These are phyloP conservation scores for Amphiura filiformis DNA, from an alignment of 35 echinoderm and acorn worm genomes.

Conservation along the genomic window DNA sequence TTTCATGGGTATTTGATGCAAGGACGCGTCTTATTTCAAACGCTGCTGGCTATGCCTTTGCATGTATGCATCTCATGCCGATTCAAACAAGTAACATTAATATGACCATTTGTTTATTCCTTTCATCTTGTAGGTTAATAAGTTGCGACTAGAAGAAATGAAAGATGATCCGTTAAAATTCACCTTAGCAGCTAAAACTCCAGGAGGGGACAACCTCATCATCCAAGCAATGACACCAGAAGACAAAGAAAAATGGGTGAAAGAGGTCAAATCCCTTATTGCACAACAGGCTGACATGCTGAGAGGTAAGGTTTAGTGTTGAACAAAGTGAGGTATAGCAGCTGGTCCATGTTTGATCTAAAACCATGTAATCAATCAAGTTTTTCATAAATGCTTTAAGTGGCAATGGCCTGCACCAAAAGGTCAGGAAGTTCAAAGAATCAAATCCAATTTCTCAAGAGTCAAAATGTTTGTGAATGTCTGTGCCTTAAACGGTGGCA, in stretches of 20 bases:
- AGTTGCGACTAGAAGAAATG: conserved; percentile 69
- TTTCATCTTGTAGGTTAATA: conserved; percentile 69
- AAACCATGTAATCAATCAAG: no score
- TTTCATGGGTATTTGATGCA: no score
- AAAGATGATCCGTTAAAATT: conserved; percentile 85
- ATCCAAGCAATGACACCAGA: conserved; percentile 69
- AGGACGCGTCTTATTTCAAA: no score
- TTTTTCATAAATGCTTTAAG: not conserved
- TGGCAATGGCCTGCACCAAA: not conserved
- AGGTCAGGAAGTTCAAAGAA: not conserved
- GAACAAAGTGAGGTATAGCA: not conserved
- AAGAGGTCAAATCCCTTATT: conserved; percentile 56
- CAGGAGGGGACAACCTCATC: conserved; percentile 59
- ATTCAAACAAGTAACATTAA: no score
- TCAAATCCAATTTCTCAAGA: not conserved
- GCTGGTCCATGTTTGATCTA: not conserved
- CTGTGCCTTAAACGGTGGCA: no score
- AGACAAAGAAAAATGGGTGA: conserved; percentile 70
- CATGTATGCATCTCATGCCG: no score
- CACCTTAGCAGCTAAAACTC: conserved; percentile 54
- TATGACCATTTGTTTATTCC: no score
- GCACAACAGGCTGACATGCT: conserved; percentile 87
- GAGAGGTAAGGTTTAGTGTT: conserved; percentile 60
- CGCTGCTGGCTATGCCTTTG: no score
- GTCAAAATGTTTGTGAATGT: not conserved